Conservation (phyloP, 2,797 vertebrate genomes). For the Denticeps clupeoides region DNA sequence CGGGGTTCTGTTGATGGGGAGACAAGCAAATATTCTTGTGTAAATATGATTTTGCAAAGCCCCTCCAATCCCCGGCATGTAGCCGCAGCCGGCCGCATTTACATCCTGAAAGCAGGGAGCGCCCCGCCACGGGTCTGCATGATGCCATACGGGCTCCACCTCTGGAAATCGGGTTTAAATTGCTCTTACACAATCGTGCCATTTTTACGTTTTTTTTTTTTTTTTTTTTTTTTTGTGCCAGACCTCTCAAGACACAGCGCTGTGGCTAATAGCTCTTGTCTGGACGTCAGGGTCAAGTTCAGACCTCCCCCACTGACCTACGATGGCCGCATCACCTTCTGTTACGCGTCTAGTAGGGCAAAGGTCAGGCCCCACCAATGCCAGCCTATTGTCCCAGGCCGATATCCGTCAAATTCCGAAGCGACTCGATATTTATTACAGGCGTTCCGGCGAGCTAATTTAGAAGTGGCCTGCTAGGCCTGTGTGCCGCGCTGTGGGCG, state of each 20-base stretch:
- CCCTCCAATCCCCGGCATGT: conserved; percentile 14
- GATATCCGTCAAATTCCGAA: no score
- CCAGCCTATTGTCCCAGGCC: conserved; percentile 18
- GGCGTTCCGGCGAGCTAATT: no score
- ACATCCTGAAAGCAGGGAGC: conserved; percentile 15
- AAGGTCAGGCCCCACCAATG: neutral
- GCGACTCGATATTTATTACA: no score
- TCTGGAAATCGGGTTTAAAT: no score
- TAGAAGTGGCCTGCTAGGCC: no score
- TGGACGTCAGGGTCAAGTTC: conserved; percentile 62
- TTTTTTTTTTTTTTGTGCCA: neutral
- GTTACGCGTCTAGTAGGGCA: conserved; percentile 20
- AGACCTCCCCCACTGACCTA: conserved; percentile 16
- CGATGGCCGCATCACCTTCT: conserved; percentile 26
- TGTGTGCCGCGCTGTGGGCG: neutral
- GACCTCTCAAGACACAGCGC: neutral
- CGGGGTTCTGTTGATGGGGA: no score
- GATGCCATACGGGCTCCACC: neutral
- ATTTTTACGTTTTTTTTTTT: neutral
- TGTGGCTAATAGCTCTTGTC: conserved; percentile 36
- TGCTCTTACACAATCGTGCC: no score
- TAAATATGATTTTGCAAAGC: conserved; percentile 15
- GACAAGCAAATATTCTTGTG: conserved; percentile 13
- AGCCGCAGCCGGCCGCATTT: conserved; percentile 11
- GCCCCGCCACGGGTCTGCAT: neutral